Percentiles rank a stretch among this genome's conserved stretches.
Conservation (phyloP, 1,140 invertebrate species). For the Lepidurus arcticus region DNA sequence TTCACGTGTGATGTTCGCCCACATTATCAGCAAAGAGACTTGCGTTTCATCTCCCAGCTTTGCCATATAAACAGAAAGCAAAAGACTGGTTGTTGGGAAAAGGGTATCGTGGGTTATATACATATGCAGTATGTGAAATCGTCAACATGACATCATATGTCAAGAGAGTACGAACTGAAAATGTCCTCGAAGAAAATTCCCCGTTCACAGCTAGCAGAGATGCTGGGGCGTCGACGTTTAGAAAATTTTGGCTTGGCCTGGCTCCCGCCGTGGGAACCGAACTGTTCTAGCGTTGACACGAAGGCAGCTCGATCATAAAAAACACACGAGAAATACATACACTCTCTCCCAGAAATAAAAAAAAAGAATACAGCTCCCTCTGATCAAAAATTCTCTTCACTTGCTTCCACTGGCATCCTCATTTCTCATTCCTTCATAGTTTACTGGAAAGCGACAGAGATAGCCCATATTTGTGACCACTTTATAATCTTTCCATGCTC, state of each 20-base stretch:
- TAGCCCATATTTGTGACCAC: not conserved
- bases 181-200: not conserved
- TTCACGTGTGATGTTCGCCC: too few relatives aligned
- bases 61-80: too few relatives aligned
- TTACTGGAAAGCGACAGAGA: not conserved
- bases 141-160: constrained; percentile 7
- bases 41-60: too few relatives aligned
- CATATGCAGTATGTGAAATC: not conserved
- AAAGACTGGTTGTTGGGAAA: not conserved
- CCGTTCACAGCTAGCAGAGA: not conserved
- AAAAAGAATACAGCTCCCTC: not conserved
- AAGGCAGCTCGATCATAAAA: not conserved
- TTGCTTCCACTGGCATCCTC: not conserved
- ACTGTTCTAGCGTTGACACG: constrained; percentile 7
- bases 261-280: not conserved
- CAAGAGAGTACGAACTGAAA: not conserved
- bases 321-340: not conserved
- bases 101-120: not conserved
- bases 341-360: not conserved
- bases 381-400: not conserved
- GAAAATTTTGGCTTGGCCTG: not conserved
- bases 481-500: not conserved
- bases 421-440: not conserved
- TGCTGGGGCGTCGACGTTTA: not conserved
- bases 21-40: too few relatives aligned